Base-by-base conservation (phyloP, 2,797 vertebrate genomes). In the Macropus fuliginosus region DNA sequence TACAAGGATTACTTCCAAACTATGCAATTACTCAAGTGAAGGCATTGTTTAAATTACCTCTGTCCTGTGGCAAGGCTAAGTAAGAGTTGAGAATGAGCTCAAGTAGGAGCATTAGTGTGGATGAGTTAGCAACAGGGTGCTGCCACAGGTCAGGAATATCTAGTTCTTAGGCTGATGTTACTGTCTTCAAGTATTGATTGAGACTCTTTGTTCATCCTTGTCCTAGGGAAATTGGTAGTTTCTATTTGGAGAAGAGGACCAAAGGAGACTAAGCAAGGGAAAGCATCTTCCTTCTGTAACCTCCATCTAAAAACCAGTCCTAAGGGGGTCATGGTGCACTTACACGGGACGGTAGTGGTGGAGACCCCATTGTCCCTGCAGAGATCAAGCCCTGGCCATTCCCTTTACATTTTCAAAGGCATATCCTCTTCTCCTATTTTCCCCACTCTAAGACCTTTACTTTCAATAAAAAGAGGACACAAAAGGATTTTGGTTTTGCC, bases 1-100 rank as follows among this genome's bases (percentile, higher is more conserved):
- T n/a, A 52, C 59, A 66, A 91, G 90, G 87, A 52, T 92, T 92
- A 91, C 91, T 55, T 31, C 55, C 50, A 62, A 93, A 62, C 50
- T 50, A 87, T 81, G 24, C 81, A 91, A 59, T 56, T 92, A n/a
- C 90, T 91, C 55, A 50, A 3, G 0, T 31, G 93, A 52, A 95
- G 94, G 92, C 13, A 56, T 57, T 92, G 14, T 94, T 91, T 59
- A 94, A 95, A 66, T 0, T 16, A 28, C 90, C 0, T 50, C 91
- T 93, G 11, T 29, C 6, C 90, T 87, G 91, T 91, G 90, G 56
- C 55, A 89, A 91, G 40, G 50, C 34, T 74, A n/a, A 24, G 21
- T 46, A 46, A 87, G 40, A 46, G 11, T 52, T 55, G 59, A 94
- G 92, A 24, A 54, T 54, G 34, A 92, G 34, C 18, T 81, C 21